Base-by-base conservation (phyloP, 2,888 invertebrate genomes). In the Dioctria linearis region DNA sequence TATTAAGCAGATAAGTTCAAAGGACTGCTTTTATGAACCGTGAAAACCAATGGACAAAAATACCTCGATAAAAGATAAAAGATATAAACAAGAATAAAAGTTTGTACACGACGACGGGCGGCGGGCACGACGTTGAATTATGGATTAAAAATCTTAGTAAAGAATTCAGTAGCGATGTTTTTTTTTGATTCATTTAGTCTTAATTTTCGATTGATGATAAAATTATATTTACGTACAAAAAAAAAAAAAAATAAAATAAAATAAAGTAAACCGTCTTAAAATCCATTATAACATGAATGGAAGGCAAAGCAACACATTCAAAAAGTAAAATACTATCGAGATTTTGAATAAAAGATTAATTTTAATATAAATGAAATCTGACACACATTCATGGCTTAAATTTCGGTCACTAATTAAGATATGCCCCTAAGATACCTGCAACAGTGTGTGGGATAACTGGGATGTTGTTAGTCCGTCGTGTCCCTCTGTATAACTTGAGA, bases 381-480 rank as follows among this genome's bases (percentile, higher is more conserved):
- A 61, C 37, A 25, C 25, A 25, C 61, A 61, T 25, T 61, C 61
- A 61, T 61, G 61, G n/a, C 61, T 61, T 61, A 61, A 61, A 61
- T 61, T 61, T 61, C 61, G 25, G 61, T 25, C 61, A 61, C 61
- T 61, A 61, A 61, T 61, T 61, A 61, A 61, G 61, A 61, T 61
- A 61, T 61, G 61, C 37, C 11, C 57, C 8, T 25, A 11, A 54
- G 13, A 61, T 37, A 61, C 8, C 25, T 61, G 37, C 61, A 61
- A 6, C 11, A 6, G 25, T 25, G 61, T 25, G 37, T 25, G 11
- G 25, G 57, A 11, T 2, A 8, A 8, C 46, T 46, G 46, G 46
- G 46, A 46, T 46, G 8, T 8, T 5, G 46, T 8, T 46, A 46
- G 5, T 5, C 5, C 8, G 5, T 5, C 8, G 5, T 5, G 46